A percentile compares a stretch with the other conserved stretches of the same genome.
Evolutionary conservation across 2,113 vertebrate species (phyloP).

Genomic region (Cygnus atratus): DNA sequence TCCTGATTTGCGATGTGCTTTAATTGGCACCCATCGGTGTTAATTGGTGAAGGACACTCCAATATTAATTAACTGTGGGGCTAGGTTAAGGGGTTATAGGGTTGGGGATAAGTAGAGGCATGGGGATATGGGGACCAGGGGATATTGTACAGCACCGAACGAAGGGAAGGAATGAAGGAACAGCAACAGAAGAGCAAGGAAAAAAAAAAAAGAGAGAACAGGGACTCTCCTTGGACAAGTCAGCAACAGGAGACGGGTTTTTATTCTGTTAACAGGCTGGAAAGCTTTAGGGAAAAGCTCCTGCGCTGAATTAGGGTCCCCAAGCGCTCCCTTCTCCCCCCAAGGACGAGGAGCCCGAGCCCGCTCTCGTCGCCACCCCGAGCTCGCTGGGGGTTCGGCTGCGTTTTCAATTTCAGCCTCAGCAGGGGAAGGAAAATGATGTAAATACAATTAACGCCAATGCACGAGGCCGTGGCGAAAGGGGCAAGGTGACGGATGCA

Average conservation of each 20-base stretch:
- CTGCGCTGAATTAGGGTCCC: neutral
- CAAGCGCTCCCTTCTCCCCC: fast-evolving
- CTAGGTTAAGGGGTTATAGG: neutral
- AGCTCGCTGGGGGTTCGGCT: neutral
- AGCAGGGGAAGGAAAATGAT: neutral
- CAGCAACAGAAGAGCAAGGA: neutral
- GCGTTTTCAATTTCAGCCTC: constrained; percentile 2
- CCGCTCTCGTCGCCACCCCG: neutral
- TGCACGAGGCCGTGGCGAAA: fast-evolving
- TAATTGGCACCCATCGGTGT: neutral
- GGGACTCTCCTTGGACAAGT: neutral
- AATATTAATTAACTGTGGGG: neutral
- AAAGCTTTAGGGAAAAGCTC: constrained; percentile 2
- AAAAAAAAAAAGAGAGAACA: neutral
- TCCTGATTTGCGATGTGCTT: neutral
- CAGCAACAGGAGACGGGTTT: neutral
- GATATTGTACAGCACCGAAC: neutral
- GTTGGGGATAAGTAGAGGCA: neutral
- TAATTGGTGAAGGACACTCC: neutral
- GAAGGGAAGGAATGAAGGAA: neutral
- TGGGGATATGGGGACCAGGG: neutral
- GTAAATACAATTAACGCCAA: neutral
- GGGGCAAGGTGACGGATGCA: fast-evolving
- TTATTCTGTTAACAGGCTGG: neutral
- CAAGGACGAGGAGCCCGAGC: neutral